Evolutionary conservation across 2,888 invertebrate species (phyloP).

Genomic region (Apamea monoglypha): DNA sequence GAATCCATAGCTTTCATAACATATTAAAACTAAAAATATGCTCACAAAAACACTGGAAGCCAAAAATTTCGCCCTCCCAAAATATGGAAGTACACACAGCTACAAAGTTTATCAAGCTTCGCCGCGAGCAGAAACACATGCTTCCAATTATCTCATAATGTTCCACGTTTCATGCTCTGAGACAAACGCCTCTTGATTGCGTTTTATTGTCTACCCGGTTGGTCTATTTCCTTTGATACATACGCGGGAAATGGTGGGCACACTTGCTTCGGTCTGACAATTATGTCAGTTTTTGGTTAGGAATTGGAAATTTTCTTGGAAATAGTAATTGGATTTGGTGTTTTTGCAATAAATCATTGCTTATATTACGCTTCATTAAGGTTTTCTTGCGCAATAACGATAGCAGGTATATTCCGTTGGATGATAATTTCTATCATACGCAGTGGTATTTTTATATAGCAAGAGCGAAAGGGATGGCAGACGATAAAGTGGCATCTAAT

Average conservation of each 20-base stretch:
- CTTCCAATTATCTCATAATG: slow-evolving; percentile 85
- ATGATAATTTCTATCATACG: no score
- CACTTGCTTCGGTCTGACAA: neutral
- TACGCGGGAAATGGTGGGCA: slow-evolving; percentile 14
- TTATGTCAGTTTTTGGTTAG: neutral
- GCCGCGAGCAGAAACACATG: slow-evolving; percentile 74
- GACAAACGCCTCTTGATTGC: slow-evolving; percentile 83
- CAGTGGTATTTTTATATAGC: no score
- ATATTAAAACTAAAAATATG: neutral
- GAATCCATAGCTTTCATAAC: neutral
- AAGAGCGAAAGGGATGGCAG: no score
- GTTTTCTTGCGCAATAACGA: no score
- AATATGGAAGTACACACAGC: slow-evolving; percentile 40
- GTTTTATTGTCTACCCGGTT: slow-evolving; percentile 86
- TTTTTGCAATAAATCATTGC: neutral
- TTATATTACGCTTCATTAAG: neutral
- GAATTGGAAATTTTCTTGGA: neutral
- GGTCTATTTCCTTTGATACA: slow-evolving; percentile 78
- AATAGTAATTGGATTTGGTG: neutral
- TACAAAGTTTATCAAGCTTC: slow-evolving; percentile 46
- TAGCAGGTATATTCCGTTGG: no score
- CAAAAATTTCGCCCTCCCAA: neutral
- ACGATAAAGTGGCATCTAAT: no score
- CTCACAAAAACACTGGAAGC: neutral
- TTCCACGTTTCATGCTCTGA: slow-evolving; percentile 75